Percentiles rank a stretch among this genome's conserved stretches.
phyloP scores from a whole-genome alignment of 1,140 invertebrate genomes.

The Teleopsis dalmanni region DNA sequence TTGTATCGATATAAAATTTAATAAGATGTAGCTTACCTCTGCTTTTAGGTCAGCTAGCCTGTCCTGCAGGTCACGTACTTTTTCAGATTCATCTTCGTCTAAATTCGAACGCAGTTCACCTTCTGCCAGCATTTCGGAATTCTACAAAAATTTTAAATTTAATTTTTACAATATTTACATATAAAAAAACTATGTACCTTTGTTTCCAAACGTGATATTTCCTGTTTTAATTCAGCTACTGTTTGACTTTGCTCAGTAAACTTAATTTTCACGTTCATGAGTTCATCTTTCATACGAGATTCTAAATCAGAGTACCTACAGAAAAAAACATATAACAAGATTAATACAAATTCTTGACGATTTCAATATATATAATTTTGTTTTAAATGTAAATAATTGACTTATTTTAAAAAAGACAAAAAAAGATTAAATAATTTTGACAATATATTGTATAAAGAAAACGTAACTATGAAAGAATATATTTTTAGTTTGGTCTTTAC shows the following conservation, averaged over 20 bases:
- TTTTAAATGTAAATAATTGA: too few relatives aligned
- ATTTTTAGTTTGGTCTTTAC: too few relatives aligned
- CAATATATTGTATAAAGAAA: not conserved
- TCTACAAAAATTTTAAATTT: slow-evolving; percentile 50
- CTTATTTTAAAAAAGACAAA: too few relatives aligned
- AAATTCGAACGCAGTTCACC: slow-evolving; percentile 74
- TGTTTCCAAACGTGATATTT: slow-evolving; percentile 87
- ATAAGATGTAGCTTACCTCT: slow-evolving; percentile 70
- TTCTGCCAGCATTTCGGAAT: slow-evolving; percentile 84
- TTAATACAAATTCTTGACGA: not conserved
- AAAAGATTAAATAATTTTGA: too few relatives aligned
- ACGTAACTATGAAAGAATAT: not conserved
- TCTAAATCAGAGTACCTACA: slow-evolving; percentile 72
- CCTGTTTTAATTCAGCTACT: slow-evolving; percentile 90
- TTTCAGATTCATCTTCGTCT: slow-evolving; percentile 75
- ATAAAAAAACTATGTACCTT: slow-evolving; percentile 56
- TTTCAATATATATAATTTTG: too few relatives aligned
- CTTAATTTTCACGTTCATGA: slow-evolving; percentile 88
- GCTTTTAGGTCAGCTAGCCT: slow-evolving; percentile 84
- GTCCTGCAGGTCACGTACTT: slow-evolving; percentile 80
- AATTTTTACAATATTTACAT: slow-evolving; percentile 3
- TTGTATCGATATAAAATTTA: too few relatives aligned
- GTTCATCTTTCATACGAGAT: slow-evolving; percentile 78
- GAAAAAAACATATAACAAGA: not conserved
- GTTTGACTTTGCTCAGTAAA: slow-evolving; percentile 90